These are phyloP conservation scores for Buceros bicornis DNA, from an alignment of 2,797 vertebrate genomes.

Conservation along the genomic window DNA sequence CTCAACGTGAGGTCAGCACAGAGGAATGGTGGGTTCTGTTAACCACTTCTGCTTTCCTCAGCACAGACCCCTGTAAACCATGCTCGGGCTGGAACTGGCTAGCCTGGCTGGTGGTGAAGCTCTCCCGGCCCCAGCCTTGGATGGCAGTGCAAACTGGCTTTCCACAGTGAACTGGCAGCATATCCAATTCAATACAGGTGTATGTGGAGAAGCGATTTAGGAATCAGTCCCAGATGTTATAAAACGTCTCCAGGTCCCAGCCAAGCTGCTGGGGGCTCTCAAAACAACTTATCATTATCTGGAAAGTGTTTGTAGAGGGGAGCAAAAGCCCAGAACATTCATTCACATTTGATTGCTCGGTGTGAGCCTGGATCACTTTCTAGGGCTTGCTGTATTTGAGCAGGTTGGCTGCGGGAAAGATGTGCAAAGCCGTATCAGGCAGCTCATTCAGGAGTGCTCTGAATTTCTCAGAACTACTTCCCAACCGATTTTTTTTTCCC, in stretches of 20 bases:
- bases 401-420: background rate
- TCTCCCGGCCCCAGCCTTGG: too few relatives aligned
- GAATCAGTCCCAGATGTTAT: conserved; percentile 16
- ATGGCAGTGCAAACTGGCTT: background rate
- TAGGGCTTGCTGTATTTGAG: background rate
- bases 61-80: background rate
- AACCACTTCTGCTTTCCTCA: background rate
- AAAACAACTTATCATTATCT: conserved; percentile 27
- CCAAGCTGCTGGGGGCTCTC: conserved; percentile 48
- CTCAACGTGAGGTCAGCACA: background rate
- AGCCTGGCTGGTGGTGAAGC: background rate
- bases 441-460: background rate
- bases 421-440: background rate
- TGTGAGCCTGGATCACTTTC: background rate
- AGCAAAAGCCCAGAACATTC: conserved; percentile 1
- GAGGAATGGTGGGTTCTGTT: background rate
- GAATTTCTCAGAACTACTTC: conserved; percentile 5
- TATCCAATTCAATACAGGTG: conserved; percentile 10
- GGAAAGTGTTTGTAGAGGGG: conserved; percentile 19
- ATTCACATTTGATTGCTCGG: background rate
- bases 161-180: background rate
- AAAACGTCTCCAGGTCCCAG: conserved; percentile 22
- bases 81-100: background rate
- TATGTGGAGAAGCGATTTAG: background rate
- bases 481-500: background rate